Base-by-base conservation (phyloP, 1,140 invertebrate species). In the Hyphantria cunea region DNA sequence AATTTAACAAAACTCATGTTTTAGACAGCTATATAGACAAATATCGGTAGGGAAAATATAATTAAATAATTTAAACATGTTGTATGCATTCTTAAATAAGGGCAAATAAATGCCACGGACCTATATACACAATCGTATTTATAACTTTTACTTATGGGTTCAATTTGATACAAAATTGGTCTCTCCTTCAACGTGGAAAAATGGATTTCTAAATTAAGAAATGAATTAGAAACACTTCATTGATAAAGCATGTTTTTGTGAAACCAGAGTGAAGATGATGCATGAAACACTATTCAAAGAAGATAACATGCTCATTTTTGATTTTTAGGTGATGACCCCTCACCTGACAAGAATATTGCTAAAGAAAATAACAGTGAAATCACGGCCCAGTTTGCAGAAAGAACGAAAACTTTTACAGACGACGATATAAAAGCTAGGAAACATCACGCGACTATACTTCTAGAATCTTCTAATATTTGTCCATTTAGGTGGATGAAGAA, bases 401-500 rank as follows among this genome's bases (percentile, higher is more conserved):
- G 32, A 70, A 74, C 41, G 68, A 85, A 12, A 68, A 68, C n/a
- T 15, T 51, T 60, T n/a, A 60, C 17, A 8, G 60, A 63, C 13
- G 77, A 82, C 31, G 77, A 82, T 31, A 65, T 81, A 13, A 79
- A 76, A 60, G 70, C 76, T 34, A 81, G 73, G 47, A 80, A 75
- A 66, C 72, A 50, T 53, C 78, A 81, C n/a, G 76, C 81, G 0
- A 64, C 52, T 17, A 68, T 78, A 11, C 59, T 89, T 33, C 64
- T 90, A n/a, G 80, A 87, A 61, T 67, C 63, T 25, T 70, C 88
- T 0, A 86, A 68, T 25, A 74, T 90, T 51, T 87, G 80, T 45
- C 88, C 88, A 0, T 90, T 90, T 66, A 80, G 73, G 70, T 90
- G 88, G 88, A 80, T 72, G 66, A 86, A 80, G 63, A 86, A 90